These are phyloP conservation scores for Galagoides demidoff DNA, from an alignment of 2,797 vertebrate genomes.

Conservation along the genomic window DNA sequence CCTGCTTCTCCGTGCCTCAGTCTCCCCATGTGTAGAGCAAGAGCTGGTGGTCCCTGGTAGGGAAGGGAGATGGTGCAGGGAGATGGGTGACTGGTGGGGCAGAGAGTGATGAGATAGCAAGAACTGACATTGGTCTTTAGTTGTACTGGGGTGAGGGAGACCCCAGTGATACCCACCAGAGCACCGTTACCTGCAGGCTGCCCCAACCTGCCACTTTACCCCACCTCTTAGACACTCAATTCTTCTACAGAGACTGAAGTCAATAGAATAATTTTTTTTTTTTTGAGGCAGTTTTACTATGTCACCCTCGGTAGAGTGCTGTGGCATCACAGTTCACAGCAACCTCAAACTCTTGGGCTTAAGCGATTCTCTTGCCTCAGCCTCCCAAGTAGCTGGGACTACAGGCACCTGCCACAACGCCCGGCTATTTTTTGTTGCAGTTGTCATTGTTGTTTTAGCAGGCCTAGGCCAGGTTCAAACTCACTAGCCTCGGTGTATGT, in stretches of 20 bases:
- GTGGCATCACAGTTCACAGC: no score
- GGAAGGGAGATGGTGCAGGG: background rate
- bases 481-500: no score
- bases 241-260: background rate
- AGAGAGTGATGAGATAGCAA: background rate
- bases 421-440: no score
- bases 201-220: background rate
- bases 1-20: background rate
- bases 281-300: no score
- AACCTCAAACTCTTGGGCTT: no score
- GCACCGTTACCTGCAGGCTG: no score
- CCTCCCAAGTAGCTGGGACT: no score
- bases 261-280: background rate
- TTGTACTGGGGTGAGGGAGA: background rate
- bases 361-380: no score
- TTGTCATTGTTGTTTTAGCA: no score
- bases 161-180: background rate
- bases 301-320: no score
- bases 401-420: no score
- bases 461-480: no score
- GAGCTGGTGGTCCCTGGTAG: background rate
- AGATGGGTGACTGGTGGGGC: background rate
- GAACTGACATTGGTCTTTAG: background rate
- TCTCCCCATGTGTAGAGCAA: background rate
- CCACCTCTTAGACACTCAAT: fast-evolving